Evolutionary conservation across 2,113 vertebrate genomes (phyloP), one percentile per base, ranked within the genome.

Genomic region (Etheostoma cragini): DNA sequence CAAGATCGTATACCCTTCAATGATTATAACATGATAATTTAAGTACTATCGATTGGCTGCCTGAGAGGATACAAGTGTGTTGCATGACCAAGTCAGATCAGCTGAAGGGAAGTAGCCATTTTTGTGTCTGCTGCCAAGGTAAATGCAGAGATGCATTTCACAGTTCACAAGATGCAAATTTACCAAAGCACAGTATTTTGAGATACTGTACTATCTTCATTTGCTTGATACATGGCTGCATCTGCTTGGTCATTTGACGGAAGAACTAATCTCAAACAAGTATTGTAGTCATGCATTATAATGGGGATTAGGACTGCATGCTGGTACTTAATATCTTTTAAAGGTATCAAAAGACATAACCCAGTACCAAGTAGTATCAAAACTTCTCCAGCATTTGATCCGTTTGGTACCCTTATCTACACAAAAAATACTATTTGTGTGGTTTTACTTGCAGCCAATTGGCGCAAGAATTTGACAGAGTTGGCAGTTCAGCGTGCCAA

Each of bases 1-100:
- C 8, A 35, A 8, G 21, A 61, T 54, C 63, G 81, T 58, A 66
- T 72, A 17, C 2, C 45, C 14, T 33, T 70, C 50, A 64, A 1
- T 47, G 52, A 52, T 6, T 74, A 52, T 42, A 50, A 45, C 19
- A 12, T 2, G 22, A 73, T 72, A 57, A 67, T 72, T 68, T 70
- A 66, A 66, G 46, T 19, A 42, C 47, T 26, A 84, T 77, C 72
- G 83, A 88, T 75, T 66, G 24, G 60, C 38, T 52, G 47, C 78
- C 64, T 19, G 17, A 16, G 54, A 76, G n/a, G 2, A 15, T 12
- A 45, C 2, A 2, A 66, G n/a, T 21, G 47, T 35, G 47, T 17
- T 22, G 35, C 35, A 12, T 67, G n/a, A 84, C 35, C 6, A n/a
- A 35, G 42, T 64, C 12, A 35, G 11, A 49, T 46, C 47, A 66